phyloP scores from a whole-genome alignment of 2,113 vertebrate genomes.

The Asarcornis scutulata region DNA sequence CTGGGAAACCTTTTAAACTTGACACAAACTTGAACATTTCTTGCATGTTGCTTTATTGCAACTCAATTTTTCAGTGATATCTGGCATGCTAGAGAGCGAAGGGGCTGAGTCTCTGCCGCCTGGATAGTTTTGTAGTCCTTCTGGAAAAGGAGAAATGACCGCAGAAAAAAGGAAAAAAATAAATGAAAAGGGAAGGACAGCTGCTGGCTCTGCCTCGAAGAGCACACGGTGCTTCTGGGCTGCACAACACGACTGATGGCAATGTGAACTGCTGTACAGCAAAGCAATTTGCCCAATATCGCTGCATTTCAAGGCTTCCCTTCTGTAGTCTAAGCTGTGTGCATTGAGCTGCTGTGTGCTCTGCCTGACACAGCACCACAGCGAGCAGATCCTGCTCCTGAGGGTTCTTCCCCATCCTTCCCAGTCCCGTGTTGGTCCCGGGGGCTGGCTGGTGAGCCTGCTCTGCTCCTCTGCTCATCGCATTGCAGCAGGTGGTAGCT shows the following conservation, averaged over 20 bases:
- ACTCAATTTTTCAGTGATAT: accelerated
- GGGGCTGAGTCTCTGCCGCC: not conserved
- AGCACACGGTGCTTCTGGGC: not conserved
- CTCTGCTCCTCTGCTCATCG: not conserved
- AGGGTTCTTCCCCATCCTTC: not conserved
- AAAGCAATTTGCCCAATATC: not conserved
- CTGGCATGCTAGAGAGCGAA: not conserved
- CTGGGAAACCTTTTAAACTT: not conserved
- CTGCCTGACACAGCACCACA: not conserved
- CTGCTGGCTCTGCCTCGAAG: not conserved
- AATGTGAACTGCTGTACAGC: not conserved
- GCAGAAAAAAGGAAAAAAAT: not conserved
- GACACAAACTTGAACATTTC: not conserved
- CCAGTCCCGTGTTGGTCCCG: not conserved
- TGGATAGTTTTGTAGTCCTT: not conserved
- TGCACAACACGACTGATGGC: accelerated
- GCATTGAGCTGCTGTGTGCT: not conserved
- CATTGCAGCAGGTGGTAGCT: not conserved
- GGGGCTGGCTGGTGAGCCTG: not conserved
- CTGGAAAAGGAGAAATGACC: not conserved
- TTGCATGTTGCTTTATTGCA: not conserved
- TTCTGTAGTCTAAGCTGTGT: not conserved
- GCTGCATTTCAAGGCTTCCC: not conserved
- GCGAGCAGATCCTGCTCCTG: accelerated
- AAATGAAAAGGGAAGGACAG: not conserved